These are phyloP conservation scores for Leptinotarsa peninsularis DNA, from an alignment of 2,888 invertebrate species.

Conservation along the genomic window DNA sequence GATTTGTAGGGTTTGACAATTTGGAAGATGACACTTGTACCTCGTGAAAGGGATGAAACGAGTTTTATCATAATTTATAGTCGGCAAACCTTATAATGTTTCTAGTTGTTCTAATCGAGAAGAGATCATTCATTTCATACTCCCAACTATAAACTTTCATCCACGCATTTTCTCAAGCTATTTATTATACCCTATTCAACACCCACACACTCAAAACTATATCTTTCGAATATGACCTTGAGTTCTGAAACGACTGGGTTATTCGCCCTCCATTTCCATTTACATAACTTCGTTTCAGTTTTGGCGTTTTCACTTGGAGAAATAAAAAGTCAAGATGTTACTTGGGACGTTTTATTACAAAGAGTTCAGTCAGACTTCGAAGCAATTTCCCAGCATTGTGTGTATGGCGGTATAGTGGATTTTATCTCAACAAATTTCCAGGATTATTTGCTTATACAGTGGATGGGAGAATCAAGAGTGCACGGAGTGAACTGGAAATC, in stretches of 20 bases:
- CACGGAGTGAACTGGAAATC: neutral
- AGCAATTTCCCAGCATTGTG: slow-evolving; percentile 20
- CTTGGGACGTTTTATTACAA: slow-evolving; percentile 15
- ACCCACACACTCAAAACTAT: slow-evolving; percentile 1
- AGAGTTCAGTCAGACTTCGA: slow-evolving; percentile 12
- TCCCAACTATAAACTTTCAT: too few relatives aligned
- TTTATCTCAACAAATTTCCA: slow-evolving; percentile 15
- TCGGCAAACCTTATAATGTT: too few relatives aligned
- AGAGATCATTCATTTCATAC: too few relatives aligned
- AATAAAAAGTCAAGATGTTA: slow-evolving; percentile 22
- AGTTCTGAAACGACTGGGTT: neutral
- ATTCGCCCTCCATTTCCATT: slow-evolving; percentile 9
- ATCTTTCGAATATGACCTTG: neutral
- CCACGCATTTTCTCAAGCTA: too few relatives aligned
- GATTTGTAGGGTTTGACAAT: too few relatives aligned
- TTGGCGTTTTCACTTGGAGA: slow-evolving; percentile 16
- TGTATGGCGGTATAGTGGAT: slow-evolving; percentile 11
- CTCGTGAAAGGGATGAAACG: too few relatives aligned
- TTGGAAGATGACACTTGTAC: too few relatives aligned
- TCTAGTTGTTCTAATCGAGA: too few relatives aligned
- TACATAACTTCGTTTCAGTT: slow-evolving; percentile 15
- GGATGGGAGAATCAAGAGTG: neutral
- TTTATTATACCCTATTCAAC: neutral
- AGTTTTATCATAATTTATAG: too few relatives aligned
- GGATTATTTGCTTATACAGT: slow-evolving; percentile 15